Percentiles rank a stretch among this genome's conserved stretches.
These are phyloP conservation scores for Agrochola macilenta DNA, from an alignment of 2,888 invertebrate genomes.

Conservation along the genomic window DNA sequence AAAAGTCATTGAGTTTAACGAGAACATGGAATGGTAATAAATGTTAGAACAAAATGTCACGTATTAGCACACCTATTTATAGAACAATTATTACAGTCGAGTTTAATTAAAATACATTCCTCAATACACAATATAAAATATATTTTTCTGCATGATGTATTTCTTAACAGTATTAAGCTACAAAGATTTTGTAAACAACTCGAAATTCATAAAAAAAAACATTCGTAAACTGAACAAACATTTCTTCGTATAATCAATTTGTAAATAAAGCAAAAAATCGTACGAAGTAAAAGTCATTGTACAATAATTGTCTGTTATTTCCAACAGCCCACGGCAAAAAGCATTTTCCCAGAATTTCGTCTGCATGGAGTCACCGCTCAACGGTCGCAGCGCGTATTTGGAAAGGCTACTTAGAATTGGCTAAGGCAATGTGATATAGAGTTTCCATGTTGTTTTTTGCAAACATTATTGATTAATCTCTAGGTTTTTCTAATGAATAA, in stretches of 20 bases:
- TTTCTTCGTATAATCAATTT: constrained; percentile 42
- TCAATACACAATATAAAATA: not conserved
- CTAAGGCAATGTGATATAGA: not conserved
- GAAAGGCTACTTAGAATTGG: not conserved
- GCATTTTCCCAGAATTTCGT: constrained; percentile 83
- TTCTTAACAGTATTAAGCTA: not conserved
- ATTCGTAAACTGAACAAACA: constrained; percentile 18
- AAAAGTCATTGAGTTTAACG: constrained; percentile 11
- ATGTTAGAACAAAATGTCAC: not conserved
- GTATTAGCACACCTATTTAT: constrained; percentile 1
- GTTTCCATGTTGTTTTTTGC: not conserved
- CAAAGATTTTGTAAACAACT: constrained; percentile 14
- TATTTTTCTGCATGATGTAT: not conserved
- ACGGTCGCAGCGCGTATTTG: constrained; percentile 48
- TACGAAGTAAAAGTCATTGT: constrained; percentile 60
- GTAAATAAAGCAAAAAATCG: constrained; percentile 62
- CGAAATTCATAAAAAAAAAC: constrained; percentile 7
- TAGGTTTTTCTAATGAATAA: not conserved
- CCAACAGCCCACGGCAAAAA: constrained; percentile 73
- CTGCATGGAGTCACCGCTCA: constrained; percentile 69
- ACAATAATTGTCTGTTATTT: constrained; percentile 84
- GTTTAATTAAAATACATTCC: not conserved
- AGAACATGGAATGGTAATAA: not conserved
- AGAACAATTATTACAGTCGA: not conserved
- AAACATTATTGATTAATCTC: not conserved